Evolutionary conservation across 2,797 vertebrate genomes (phyloP), one percentile per base, ranked within the genome.

Genomic region (Sphaeramia orbicularis): DNA sequence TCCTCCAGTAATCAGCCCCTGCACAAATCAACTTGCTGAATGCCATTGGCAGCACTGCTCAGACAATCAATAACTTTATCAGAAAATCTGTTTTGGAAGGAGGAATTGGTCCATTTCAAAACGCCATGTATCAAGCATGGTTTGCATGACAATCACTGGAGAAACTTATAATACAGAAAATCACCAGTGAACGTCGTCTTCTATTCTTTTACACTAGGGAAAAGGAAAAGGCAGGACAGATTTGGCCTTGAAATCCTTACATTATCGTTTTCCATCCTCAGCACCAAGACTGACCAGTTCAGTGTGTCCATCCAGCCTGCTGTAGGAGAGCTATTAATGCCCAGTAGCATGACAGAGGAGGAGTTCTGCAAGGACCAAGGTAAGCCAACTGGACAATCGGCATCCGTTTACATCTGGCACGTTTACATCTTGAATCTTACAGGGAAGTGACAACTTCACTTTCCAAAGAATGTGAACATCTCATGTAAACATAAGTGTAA

Each of bases 341-440:
- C 97, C 69, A 92, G 95, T 57, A 94, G 92, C 82, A 95, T 99
- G 95, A 94, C 93, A 10, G 96, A 98, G 71, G 92, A 95, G 38
- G 97, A 98, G 86, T 98, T 98, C 85, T 94, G 86, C 89, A 95
- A 90, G 82, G 96, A 99, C 68, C 96, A 96, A 94, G 95, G 98
- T 98, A 83, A 58, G 42, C 42, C 41, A 2, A 42, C n/a, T 35
- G 32, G 9, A 35, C 32, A 35, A 35, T 35, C 32, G 27, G 6
- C 24, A 27, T 27, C 24, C 27, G 24, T 27, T 27, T 27, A 6
- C 6, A 5, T 5, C 24, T 27, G 24, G 24, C 24, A 27, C 5
- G 6, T 6, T 27, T 27, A 6, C 24, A 27, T 27, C 24, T 27
- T 27, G 24, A 27, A 27, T 27, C 6, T 27, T 6, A 1, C 24